Evolutionary conservation across 53 echinoderm and acorn worm species (phyloP).

Genomic region (Pentamera pediparva): DNA sequence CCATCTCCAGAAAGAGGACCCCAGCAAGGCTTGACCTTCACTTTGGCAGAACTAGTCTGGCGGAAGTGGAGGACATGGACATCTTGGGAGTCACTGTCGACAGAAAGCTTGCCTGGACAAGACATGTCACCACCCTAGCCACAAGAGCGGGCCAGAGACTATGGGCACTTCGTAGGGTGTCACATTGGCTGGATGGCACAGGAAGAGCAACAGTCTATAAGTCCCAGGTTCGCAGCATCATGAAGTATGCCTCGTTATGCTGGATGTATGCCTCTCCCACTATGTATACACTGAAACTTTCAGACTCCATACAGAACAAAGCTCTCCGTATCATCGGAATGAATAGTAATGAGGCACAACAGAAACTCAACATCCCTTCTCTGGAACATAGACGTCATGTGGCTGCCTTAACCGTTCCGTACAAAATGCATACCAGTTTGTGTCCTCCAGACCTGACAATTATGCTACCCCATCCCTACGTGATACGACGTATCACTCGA

Average conservation of each 20-base stretch:
- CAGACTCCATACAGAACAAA: slow-evolving; percentile 42
- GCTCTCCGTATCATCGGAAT: slow-evolving; percentile 37
- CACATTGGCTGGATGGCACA: slow-evolving; percentile 9
- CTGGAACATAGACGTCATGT: slow-evolving; percentile 42
- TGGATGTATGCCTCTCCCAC: slow-evolving; percentile 46
- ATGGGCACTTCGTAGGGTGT: slow-evolving; percentile 41
- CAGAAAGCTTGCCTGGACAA: slow-evolving; percentile 36
- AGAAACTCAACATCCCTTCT: slow-evolving; percentile 6
- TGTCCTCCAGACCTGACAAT: slow-evolving; percentile 30
- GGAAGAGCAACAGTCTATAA: slow-evolving; percentile 50
- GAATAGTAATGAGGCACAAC: not conserved
- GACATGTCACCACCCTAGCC: slow-evolving; percentile 28
- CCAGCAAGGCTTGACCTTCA: slow-evolving; percentile 27
- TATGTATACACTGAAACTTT: slow-evolving; percentile 13
- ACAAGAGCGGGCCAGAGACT: slow-evolving; percentile 45
- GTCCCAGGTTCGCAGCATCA: slow-evolving; percentile 39
- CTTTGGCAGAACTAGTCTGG: slow-evolving; percentile 16
- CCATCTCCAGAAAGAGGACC: slow-evolving; percentile 27
- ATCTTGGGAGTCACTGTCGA: slow-evolving; percentile 52
- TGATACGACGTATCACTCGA: slow-evolving; percentile 9
- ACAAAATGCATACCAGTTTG: slow-evolving; percentile 46
- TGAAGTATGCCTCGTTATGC: slow-evolving; percentile 44
- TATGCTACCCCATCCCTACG: slow-evolving; percentile 22
- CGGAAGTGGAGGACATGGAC: not conserved
- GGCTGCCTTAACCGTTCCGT: slow-evolving; percentile 30